Conservation (phyloP, 1,140 invertebrate genomes). For the Meloidogyne chitwoodi region DNA sequence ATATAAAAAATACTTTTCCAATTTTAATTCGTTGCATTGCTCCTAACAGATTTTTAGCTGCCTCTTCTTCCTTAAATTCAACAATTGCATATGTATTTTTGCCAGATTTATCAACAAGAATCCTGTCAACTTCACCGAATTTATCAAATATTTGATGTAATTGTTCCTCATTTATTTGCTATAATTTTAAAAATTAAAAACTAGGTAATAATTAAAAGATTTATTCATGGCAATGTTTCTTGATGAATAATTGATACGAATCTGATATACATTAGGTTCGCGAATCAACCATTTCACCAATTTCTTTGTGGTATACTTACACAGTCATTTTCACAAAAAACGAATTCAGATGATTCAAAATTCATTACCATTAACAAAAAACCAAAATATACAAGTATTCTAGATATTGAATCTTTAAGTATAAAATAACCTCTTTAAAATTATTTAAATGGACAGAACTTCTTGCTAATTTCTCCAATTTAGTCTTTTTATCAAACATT, state of each 20-base stretch:
- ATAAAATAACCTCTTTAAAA: conserved; percentile 2
- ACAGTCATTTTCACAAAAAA: too few species aligned
- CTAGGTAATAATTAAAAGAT: too few species aligned
- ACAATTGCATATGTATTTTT: conserved; percentile 30
- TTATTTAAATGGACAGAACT: conserved; percentile 39
- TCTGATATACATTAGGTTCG: too few species aligned
- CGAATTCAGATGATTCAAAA: too few species aligned
- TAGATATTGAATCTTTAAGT: background rate
- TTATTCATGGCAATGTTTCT: too few species aligned
- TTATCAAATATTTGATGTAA: conserved; percentile 12
- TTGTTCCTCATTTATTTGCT: background rate
- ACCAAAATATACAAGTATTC: too few species aligned
- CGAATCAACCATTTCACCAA: too few species aligned
- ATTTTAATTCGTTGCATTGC: conserved; percentile 18
- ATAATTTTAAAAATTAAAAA: background rate
- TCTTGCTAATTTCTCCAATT: background rate
- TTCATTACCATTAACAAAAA: too few species aligned
- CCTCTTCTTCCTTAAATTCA: conserved; percentile 20
- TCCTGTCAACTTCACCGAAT: conserved; percentile 30
- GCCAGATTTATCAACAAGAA: conserved; percentile 25
- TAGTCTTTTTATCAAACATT: background rate
- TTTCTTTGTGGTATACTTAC: too few species aligned
- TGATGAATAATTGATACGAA: too few species aligned
- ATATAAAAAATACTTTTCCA: conserved; percentile 18
- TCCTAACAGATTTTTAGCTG: conserved; percentile 11